Base-by-base conservation (phyloP, 2,888 invertebrate genomes). In the Perdita meconis region DNA sequence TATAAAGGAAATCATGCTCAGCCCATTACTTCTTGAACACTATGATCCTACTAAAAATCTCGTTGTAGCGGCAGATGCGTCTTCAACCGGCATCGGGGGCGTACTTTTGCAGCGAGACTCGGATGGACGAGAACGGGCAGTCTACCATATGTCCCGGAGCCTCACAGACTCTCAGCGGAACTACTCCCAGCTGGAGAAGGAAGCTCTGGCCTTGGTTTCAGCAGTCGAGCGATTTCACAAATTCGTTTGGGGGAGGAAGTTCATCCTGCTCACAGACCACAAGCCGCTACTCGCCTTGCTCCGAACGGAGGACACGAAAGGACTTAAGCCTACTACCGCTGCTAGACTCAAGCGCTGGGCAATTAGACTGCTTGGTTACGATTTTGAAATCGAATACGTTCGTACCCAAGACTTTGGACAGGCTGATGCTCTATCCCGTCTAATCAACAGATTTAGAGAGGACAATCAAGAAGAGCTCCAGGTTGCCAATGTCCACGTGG, bases 81-180 rank as follows among this genome's bases (percentile, higher is more conserved):
- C 26, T n/a, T 53, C 53, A n/a, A 53, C 30, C 5, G 53, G 53
- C n/a, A 53, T 34, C 16, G 53, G 53, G 8, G 53, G n/a, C 0
- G 53, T 53, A 2, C 30, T 53, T 13, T 8, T 16, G 13, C 26
- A 53, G 2, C 16, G 2, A 8, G 34, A 16, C n/a, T 1, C n/a
- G 8, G 2, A 30, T 13, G 53, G 16, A 0, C 53, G 24, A 4
- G 30, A 53, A 24, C n/a, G n/a, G 5, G 53, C 53, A 1, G 53
- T 53, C 1, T 53, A 53, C 16, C 53, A 53, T n/a, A 53, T 53
- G 53, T 13, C 53, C 2, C 53, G 30, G 24, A 53, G 51, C 30
- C 30, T 53, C 12, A 26, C 51, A 10, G 30, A 34, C 1, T 5
- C 51, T 1, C 30, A 53, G 26, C 12, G 51, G 0, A 51, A 30